Evolutionary conservation across 2,797 vertebrate genomes (phyloP).

Genomic region (Myotis vivesi): DNA sequence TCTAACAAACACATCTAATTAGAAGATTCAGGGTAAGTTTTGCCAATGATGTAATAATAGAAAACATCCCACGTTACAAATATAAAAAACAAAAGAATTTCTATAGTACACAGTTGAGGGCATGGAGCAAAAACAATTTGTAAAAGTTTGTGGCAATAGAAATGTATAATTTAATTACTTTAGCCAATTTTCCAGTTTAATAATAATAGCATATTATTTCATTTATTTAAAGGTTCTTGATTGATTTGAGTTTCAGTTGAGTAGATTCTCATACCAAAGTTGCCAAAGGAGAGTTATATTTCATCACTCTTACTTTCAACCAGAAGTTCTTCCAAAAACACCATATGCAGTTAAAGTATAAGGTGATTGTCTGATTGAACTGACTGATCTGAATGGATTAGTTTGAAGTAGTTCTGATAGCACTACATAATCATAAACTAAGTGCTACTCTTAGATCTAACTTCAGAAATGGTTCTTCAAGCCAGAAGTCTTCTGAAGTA

Average conservation of each 20-base stretch:
- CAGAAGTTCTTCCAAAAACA: neutral
- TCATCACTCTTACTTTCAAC: neutral
- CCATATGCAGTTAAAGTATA: neutral
- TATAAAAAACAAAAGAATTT: neutral
- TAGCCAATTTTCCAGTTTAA: neutral
- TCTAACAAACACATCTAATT: neutral
- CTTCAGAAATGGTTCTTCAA: neutral
- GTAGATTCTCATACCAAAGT: neutral
- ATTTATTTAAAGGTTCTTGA: neutral
- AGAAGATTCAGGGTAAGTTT: neutral
- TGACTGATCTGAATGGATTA: neutral
- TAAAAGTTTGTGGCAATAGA: neutral
- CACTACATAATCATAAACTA: neutral
- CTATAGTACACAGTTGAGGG: neutral
- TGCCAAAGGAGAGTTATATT: neutral
- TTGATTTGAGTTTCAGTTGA: neutral
- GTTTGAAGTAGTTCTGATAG: neutral
- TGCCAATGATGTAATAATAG: neutral
- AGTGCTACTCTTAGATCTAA: neutral
- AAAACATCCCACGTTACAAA: neutral
- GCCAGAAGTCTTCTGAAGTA: neutral
- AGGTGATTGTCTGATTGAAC: neutral
- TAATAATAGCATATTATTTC: neutral
- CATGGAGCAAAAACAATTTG: slow-evolving; percentile 17
- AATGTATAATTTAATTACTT: neutral